Percentiles rank a stretch among this genome's conserved stretches.
phyloP scores from a whole-genome alignment of 2,888 invertebrate species.

The Euspilapteryx auroguttella region DNA sequence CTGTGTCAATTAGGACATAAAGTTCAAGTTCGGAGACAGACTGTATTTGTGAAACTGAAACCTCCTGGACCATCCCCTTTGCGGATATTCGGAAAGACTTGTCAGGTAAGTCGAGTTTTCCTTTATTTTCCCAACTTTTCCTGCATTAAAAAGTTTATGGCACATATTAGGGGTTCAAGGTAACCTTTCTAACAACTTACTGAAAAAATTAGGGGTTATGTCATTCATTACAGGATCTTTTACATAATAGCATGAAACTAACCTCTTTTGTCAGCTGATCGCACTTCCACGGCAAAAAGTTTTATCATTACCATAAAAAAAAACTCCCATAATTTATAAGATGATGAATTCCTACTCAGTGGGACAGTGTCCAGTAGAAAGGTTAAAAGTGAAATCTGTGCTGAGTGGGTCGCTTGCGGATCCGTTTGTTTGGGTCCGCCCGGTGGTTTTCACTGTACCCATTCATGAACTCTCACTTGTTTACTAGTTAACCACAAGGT shows the following conservation, averaged over 20 bases:
- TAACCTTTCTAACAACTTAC: too few species aligned
- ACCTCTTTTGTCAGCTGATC: conserved; percentile 25
- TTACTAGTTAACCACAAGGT: too few species aligned
- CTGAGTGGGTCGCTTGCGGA: conserved; percentile 36
- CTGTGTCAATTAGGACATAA: conserved; percentile 78
- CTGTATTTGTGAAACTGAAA: conserved; percentile 70
- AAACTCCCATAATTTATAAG: too few species aligned
- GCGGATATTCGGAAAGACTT: conserved; percentile 55
- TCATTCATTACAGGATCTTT: conserved; percentile 16
- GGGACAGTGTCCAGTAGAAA: conserved; percentile 24
- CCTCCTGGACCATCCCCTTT: conserved; percentile 63
- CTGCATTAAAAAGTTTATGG: conserved; percentile 6
- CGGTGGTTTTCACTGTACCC: conserved; percentile 35
- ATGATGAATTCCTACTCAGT: too few species aligned
- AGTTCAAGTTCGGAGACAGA: conserved; percentile 66
- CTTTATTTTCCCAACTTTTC: conserved; percentile 4
- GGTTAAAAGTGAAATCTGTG: conserved; percentile 48
- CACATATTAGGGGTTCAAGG: background rate
- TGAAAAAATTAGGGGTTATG: conserved; percentile 7
- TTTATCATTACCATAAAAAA: too few species aligned
- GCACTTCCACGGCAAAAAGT: conserved; percentile 4
- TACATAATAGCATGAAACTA: conserved; percentile 33
- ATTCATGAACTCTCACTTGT: conserved; percentile 48
- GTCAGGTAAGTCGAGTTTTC: conserved; percentile 39
- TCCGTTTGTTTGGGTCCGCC: conserved; percentile 42